Evolutionary conservation across 2,797 vertebrate genomes (phyloP).

Genomic region (Lepilemur septentrionalis): DNA sequence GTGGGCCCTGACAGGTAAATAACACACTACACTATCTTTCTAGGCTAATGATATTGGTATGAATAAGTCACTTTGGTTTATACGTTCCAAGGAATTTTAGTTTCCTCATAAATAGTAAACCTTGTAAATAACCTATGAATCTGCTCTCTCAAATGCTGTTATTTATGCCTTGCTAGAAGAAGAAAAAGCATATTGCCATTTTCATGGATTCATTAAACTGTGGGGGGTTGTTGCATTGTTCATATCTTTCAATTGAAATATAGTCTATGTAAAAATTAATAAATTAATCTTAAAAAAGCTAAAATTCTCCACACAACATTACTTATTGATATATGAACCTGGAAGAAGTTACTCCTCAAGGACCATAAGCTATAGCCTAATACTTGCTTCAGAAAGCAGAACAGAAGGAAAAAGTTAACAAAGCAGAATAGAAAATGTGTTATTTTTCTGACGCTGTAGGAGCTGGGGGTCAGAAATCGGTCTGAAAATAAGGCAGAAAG

Average conservation of each 20-base stretch:
- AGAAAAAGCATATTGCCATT: background rate
- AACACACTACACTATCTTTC: background rate
- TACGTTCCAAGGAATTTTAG: constrained; percentile 4
- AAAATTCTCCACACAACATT: background rate
- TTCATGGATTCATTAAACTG: constrained; percentile 31
- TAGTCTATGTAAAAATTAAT: background rate
- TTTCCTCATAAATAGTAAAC: constrained; percentile 13
- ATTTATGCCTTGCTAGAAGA: background rate
- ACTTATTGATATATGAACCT: constrained; percentile 29
- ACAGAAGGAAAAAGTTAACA: background rate
- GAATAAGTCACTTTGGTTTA: constrained; percentile 16
- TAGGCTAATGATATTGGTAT: background rate
- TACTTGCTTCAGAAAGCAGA: constrained; percentile 20
- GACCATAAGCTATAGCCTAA: background rate
- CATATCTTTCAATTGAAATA: constrained; percentile 7
- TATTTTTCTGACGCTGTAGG: background rate
- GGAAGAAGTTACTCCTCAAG: background rate
- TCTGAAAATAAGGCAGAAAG: background rate
- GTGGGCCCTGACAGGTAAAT: constrained; percentile 5
- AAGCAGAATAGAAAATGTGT: background rate
- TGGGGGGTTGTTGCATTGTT: background rate
- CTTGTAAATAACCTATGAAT: background rate
- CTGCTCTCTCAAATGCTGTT: background rate
- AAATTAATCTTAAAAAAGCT: background rate
- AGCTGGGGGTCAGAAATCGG: accelerated